Evolutionary conservation across 2,797 vertebrate species (phyloP).

Genomic region (Falco novaeseelandiae): DNA sequence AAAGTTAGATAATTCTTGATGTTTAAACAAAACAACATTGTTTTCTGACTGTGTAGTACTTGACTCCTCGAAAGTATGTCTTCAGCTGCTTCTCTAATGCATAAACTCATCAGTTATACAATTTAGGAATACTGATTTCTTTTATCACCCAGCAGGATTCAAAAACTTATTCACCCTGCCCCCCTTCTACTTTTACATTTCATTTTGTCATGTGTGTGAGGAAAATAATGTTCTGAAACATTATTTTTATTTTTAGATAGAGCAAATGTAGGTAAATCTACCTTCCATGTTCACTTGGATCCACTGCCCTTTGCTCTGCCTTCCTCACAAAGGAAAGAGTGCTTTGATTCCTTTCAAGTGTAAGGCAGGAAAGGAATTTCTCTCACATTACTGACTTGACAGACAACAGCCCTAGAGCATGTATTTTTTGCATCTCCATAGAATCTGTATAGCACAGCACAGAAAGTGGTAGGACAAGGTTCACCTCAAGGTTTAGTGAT

Average conservation of each 20-base stretch:
- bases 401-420: neutral
- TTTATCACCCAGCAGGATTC: neutral
- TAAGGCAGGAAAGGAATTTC: neutral
- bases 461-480: neutral
- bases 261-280: neutral
- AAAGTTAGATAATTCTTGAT: neutral
- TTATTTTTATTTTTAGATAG: neutral
- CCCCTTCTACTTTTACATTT: neutral
- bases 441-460: neutral
- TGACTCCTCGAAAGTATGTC: neutral
- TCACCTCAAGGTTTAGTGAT: neutral
- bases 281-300: neutral
- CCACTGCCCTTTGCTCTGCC: neutral
- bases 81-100: neutral
- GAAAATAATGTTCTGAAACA: neutral
- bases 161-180: neutral
- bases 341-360: neutral
- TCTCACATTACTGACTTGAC: neutral
- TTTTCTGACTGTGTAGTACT: neutral
- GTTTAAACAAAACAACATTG: neutral
- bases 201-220: neutral
- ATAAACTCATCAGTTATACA: neutral
- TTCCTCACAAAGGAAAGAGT: neutral
- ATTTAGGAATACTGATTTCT: neutral
- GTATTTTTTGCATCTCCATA: neutral